Evolutionary conservation across 1,140 invertebrate genomes (phyloP), one percentile per base, ranked within the genome.

Genomic region (Meloidogyne exigua): DNA sequence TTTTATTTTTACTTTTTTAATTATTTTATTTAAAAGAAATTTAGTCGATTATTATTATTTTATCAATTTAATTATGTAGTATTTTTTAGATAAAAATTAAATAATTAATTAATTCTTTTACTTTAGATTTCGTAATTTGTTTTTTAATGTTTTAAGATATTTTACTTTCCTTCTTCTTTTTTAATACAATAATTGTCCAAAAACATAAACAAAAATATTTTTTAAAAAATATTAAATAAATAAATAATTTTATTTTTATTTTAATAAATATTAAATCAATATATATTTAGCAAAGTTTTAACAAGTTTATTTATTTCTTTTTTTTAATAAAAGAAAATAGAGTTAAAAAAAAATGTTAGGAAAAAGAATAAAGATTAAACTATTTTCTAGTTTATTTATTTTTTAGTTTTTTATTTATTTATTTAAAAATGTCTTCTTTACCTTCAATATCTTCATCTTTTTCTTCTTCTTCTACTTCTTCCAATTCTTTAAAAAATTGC

Each of bases 71-170:
- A 32, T 32, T 32, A 32, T 32, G 3, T 7, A 39, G 23, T 69
- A 23, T 23, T 10, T 13, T 68, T 68, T 21, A 68, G 21, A 68
- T 39, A 39, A 21, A 44, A 23, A 68, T 11, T 36, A 68, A 23
- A n/a, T 68, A 7, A 23, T 68, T 39, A 68, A 21, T 68, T 68
- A 10, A 68, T n/a, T 32, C 7, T n/a, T 39, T 25, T 68, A 21
- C 4, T 12, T 39, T 39, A 39, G 11, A 21, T 68, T 26, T 68
- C 44, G 25, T 68, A 21, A 36, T 39, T 25, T 68, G n/a, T 67
- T 67, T 39, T 67, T 67, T 39, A n/a, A 4, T 67, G 65, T 67
- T 67, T 67, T 15, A 39, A n/a, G n/a, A n/a, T n/a, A n/a, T n/a
- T n/a, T n/a, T n/a, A n/a, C n/a, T n/a, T n/a, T n/a, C n/a, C n/a